Evolutionary conservation across 2,888 invertebrate genomes (phyloP).

Genomic region (Drosophila ustulata): DNA sequence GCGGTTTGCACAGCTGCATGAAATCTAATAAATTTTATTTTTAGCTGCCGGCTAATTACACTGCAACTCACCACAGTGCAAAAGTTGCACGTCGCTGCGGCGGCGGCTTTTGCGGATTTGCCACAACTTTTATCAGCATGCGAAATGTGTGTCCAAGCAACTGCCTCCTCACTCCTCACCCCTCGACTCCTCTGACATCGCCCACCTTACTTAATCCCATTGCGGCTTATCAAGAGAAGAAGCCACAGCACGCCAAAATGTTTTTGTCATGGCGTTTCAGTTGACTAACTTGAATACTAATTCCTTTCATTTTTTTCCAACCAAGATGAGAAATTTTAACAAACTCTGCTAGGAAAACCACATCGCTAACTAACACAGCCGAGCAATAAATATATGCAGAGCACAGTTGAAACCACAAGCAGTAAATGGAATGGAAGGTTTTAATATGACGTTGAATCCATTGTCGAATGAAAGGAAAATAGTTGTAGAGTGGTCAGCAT

Average conservation of each 20-base stretch:
- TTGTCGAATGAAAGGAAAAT: neutral
- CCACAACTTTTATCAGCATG: conserved; percentile 62
- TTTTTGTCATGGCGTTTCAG: conserved; percentile 19
- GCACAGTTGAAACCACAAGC: conserved; percentile 3
- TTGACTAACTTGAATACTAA: conserved; percentile 19
- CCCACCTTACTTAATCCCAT: conserved; percentile 55
- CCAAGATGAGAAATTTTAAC: neutral
- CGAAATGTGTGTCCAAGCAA: conserved; percentile 10
- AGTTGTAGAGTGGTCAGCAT: neutral
- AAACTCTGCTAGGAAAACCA: conserved; percentile 3
- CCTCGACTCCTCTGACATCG: neutral
- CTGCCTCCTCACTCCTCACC: neutral
- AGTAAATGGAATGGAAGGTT: conserved; percentile 1
- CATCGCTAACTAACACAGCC: neutral
- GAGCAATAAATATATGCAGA: neutral
- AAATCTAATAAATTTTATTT: conserved; percentile 76
- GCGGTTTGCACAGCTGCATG: conserved; percentile 53
- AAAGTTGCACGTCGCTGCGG: conserved; percentile 42
- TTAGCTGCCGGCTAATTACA: conserved; percentile 73
- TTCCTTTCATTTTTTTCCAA: neutral
- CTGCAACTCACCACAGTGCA: conserved; percentile 21
- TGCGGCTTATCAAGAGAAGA: conserved; percentile 55
- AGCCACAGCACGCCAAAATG: conserved; percentile 20
- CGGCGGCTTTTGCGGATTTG: conserved; percentile 43
- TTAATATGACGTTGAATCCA: neutral